Conservation (phyloP, 2,797 vertebrate genomes). For the Gymnothorax reevesii region DNA sequence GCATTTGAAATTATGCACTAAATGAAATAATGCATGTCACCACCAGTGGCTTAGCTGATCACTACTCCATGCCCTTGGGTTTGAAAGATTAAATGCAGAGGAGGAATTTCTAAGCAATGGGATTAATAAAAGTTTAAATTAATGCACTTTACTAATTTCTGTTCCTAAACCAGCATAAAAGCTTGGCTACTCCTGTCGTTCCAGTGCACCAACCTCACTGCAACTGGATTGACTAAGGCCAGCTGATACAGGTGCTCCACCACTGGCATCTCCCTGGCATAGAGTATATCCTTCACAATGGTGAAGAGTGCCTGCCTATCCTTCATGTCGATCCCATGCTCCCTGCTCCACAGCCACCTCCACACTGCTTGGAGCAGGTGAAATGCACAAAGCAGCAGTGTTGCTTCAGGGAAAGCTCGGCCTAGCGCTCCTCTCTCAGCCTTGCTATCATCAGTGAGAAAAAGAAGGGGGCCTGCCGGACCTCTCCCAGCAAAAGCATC, state of each 20-base stretch:
- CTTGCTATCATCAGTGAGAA: too few species aligned
- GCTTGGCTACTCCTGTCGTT: background rate
- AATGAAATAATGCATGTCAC: too few species aligned
- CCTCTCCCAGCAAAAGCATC: too few species aligned
- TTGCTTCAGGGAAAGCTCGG: constrained; percentile 17
- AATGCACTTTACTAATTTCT: background rate
- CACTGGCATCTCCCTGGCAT: background rate
- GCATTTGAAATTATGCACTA: too few species aligned
- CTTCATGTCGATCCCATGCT: background rate
- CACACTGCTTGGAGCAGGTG: constrained; percentile 15
- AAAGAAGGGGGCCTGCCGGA: too few species aligned
- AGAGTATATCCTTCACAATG: constrained; percentile 3
- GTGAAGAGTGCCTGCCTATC: background rate
- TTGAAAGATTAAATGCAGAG: too few species aligned
- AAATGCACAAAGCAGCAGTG: background rate
- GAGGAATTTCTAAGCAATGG: too few species aligned
- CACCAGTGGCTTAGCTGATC: too few species aligned
- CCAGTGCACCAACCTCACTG: background rate
- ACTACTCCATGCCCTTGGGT: too few species aligned
- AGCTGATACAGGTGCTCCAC: too few species aligned
- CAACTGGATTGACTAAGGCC: background rate
- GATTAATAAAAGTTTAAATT: too few species aligned
- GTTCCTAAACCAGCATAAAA: background rate
- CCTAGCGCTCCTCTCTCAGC: background rate
- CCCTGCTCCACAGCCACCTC: constrained; percentile 2